Evolutionary conservation across 1,140 invertebrate genomes (phyloP), one percentile per base, ranked within the genome.

Genomic region (Pseudachorutes palmiensis): DNA sequence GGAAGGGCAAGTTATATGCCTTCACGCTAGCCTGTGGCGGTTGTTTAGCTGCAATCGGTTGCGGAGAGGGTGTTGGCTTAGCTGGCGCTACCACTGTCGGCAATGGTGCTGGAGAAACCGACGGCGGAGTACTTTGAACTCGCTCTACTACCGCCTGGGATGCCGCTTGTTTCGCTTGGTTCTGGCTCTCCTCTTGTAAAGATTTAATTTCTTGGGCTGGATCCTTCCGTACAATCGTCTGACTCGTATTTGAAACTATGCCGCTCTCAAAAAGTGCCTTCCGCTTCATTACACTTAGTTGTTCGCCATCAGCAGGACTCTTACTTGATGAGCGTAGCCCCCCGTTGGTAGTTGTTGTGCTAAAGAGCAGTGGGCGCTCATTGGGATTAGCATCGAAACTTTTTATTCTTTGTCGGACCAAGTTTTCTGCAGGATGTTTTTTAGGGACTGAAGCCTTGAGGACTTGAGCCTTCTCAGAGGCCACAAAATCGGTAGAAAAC

Each of bases 371-470:
- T 9, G 24, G 51, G 32, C 41, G 12, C 61, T 36, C 61, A 28
- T 26, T 26, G 24, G 65, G 45, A 12, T 26, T 30, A 24, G 66
- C 72, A 33, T 74, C 72, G 70, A 74, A 74, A 58, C 66, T 70
- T 69, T 70, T 70, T 26, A 74, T 71, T 66, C 72, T 30, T 61
- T 71, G 66, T 32, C 70, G 63, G 9, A 74, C 72, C 19, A 74
- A 60, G 58, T 63, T 74, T 61, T 30, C 57, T 3, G 57, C 12
- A 28, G 62, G 61, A 49, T 67, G 68, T 45, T 62, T 67, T n/a
- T 36, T 9, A 22, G 72, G 72, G 19, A 61, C 69, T 33, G 72
- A 74, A 0, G 70, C 70, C 58, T 71, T 67, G 5, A 71, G 26
- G 14, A 70, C 72, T 22, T 62, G 70, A 0, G 68, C 68, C 32